These are phyloP conservation scores for Ormia ochracea DNA, from an alignment of 2,888 invertebrate species.

Conservation along the genomic window DNA sequence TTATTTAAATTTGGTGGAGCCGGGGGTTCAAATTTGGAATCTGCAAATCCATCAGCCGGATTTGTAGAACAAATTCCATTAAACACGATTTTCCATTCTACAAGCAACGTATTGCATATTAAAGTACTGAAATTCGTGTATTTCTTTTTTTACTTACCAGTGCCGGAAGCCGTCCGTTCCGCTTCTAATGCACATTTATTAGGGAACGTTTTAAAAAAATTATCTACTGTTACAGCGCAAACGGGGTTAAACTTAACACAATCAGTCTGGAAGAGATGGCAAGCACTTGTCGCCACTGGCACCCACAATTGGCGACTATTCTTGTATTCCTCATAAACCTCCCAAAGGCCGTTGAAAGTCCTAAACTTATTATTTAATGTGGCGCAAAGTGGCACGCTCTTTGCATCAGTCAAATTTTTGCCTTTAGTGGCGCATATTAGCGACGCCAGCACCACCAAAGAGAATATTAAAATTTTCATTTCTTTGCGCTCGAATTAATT, in stretches of 20 bases:
- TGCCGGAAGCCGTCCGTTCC: constrained; percentile 28
- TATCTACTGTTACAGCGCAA: constrained; percentile 13
- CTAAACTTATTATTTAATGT: constrained; percentile 1
- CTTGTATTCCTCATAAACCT: constrained; percentile 17
- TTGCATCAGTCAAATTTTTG: neutral
- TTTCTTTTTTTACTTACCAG: constrained; percentile 11
- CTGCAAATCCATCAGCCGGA: neutral
- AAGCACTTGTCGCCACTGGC: neutral
- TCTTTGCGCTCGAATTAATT: neutral
- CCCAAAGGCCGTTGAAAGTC: constrained; percentile 30
- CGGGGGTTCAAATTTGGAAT: neutral
- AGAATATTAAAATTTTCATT: constrained; percentile 21
- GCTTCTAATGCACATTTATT: constrained; percentile 35
- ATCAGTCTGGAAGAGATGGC: neutral
- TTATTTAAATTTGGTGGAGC: neutral
- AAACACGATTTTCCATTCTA: constrained; percentile 21
- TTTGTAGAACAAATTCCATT: constrained; percentile 36
- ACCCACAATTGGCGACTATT: constrained; percentile 5
- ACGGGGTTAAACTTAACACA: constrained; percentile 24
- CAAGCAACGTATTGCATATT: neutral
- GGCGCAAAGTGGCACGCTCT: constrained; percentile 25
- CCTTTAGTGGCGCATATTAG: neutral
- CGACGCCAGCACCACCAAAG: neutral
- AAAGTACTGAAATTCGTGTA: neutral
- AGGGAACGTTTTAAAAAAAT: constrained; percentile 34